Evolutionary conservation across 2,888 invertebrate species (phyloP).

Genomic region (Sminthurinus aureus): DNA sequence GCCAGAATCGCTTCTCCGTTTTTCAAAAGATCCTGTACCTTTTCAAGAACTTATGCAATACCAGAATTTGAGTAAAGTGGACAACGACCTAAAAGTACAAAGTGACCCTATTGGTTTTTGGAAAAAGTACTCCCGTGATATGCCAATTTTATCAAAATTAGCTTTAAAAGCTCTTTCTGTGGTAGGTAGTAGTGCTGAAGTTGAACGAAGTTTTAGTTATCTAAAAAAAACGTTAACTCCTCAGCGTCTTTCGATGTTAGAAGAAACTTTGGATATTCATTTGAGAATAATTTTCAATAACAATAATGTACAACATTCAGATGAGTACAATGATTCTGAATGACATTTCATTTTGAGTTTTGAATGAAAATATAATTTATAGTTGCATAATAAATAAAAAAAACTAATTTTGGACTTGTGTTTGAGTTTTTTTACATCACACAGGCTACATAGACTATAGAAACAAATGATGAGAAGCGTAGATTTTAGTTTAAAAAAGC

Average conservation of each 20-base stretch:
- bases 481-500: too few relatives aligned
- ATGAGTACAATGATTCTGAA: too few relatives aligned
- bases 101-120: background rate
- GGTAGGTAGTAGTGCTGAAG: background rate
- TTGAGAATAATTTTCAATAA: background rate
- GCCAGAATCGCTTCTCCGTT: background rate
- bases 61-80: background rate
- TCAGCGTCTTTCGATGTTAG: background rate
- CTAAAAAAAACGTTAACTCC: background rate
- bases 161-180: background rate
- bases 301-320: too few relatives aligned
- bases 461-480: too few relatives aligned
- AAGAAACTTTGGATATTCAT: background rate
- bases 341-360: too few relatives aligned
- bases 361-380: too few relatives aligned
- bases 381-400: too few relatives aligned
- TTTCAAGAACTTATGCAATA: background rate
- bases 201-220: background rate
- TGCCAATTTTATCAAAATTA: background rate
- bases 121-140: background rate
- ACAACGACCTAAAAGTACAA: background rate
- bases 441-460: too few relatives aligned
- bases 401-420: too few relatives aligned
- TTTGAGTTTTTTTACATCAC: too few relatives aligned
- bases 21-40: background rate